Base-by-base conservation (phyloP, 2,797 vertebrate genomes). In the Graptemys geographica region DNA sequence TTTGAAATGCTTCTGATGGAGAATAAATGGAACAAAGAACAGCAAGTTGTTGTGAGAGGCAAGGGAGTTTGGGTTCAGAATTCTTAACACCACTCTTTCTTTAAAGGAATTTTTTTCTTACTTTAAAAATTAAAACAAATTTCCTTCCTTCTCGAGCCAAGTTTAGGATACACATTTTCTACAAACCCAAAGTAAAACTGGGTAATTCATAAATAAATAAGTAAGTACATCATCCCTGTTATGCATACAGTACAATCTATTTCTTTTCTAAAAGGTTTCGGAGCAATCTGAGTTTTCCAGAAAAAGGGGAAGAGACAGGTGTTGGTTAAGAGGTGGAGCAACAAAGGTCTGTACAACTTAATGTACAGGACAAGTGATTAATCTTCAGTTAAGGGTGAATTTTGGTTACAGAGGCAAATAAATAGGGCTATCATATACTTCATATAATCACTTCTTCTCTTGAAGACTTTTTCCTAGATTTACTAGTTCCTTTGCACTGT, bases 221-320 rank as follows among this genome's bases (percentile, higher is more conserved):
- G 5, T 3, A 65, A 87, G 28, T 62, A 78, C 21, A 91, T 56
- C 65, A 59, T 2, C 23, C 21, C 51, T 3, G 47, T 88, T 82
- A 51, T 37, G 8, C 6, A 55, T 3, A 47, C 25, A 80, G 5
- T 28, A 80, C 5, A 25, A 86, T 4, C 5, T 33, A 83, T 8
- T 4, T 79, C 5, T 65, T 83, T 94, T 92, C 21, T 16, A 86
- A 84, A 23, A 7, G 2, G 0, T 1, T 74, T 81, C 80, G 44
- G n/a, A 12, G 16, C 7, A 19, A 86, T 52, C 11, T 78, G 18
- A 83, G 78, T 4, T 86, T 96, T 94, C 52, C 44, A 84, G 86
- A 16, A 65, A 7, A 91, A 84, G 84, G 4, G 4, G 12, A 74
- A 44, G 25, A 57, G 49, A 44, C 4, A 55, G 16, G 0, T 2